Evolutionary conservation across 2,888 invertebrate genomes (phyloP).

Genomic region (Netelia fuscicornis): DNA sequence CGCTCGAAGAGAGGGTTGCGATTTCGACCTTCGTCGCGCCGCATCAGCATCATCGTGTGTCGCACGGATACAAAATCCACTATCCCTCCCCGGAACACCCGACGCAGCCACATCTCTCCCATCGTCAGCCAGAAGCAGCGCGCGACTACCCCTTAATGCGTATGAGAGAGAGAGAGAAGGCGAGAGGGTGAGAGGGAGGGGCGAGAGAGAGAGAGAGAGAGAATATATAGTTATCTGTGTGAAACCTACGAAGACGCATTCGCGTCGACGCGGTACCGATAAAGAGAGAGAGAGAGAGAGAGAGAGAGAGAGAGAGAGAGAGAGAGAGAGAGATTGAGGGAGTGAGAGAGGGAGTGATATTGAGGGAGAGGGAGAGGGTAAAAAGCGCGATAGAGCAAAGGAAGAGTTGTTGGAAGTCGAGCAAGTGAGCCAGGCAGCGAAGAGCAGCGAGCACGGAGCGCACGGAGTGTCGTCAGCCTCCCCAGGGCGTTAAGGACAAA

Average conservation of each 20-base stretch:
- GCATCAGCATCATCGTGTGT: conserved; percentile 24
- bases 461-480: conserved; percentile 39
- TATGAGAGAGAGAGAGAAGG: neutral
- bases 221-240: neutral
- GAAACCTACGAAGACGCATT: conserved; percentile 58
- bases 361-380: conserved; percentile 21
- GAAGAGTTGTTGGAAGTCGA: conserved; percentile 55
- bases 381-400: conserved; percentile 59
- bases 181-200: no score
- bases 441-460: conserved; percentile 34
- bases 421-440: conserved; percentile 36
- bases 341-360: conserved; percentile 16
- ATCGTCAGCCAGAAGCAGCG: conserved; percentile 29
- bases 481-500: conserved; percentile 34
- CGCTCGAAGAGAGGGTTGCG: conserved; percentile 49
- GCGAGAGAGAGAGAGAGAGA: no score
- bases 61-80: conserved; percentile 13
- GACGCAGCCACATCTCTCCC: neutral
- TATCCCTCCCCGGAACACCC: neutral
- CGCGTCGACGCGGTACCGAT: conserved; percentile 67
- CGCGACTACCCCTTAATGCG: conserved; percentile 38
- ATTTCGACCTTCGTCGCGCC: conserved; percentile 61
- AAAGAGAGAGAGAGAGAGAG: conserved; percentile 18
- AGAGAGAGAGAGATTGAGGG: conserved; percentile 6
- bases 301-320: conserved; percentile 18